A percentile compares a stretch with the other conserved stretches of the same genome.
phyloP scores from a whole-genome alignment of 2,113 vertebrate genomes.

The Tyrannus savana region DNA sequence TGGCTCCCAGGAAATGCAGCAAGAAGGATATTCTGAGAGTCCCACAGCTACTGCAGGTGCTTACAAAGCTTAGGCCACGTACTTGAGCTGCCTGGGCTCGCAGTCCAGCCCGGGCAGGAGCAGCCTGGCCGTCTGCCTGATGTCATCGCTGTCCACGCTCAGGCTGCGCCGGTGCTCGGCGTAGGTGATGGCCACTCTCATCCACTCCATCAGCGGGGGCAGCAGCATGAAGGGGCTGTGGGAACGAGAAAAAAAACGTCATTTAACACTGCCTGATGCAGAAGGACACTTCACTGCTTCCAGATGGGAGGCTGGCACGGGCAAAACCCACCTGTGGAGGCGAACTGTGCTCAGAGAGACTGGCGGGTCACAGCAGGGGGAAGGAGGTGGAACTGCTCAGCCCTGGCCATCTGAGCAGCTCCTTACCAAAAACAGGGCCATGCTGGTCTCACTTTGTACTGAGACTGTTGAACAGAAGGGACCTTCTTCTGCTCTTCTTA shows the following conservation, averaged over 20 bases:
- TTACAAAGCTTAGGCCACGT: background rate
- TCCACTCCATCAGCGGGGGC: constrained; percentile 98
- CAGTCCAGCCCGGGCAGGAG: constrained; percentile 95
- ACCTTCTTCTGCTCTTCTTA: background rate
- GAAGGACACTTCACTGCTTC: accelerated
- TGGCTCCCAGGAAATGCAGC: accelerated
- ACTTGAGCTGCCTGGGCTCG: constrained; percentile 95
- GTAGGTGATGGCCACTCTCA: constrained; percentile 94
- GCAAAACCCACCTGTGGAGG: background rate
- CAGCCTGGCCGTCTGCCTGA: constrained; percentile 90
- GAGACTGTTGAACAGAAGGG: background rate
- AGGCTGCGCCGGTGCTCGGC: constrained; percentile 94
- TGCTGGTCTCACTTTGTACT: background rate
- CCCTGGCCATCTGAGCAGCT: background rate
- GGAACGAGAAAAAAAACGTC: background rate
- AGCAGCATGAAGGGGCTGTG: constrained; percentile 93
- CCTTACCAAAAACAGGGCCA: background rate
- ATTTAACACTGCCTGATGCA: accelerated
- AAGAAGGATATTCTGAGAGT: accelerated
- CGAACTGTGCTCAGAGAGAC: background rate
- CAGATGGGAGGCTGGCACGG: background rate
- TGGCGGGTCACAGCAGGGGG: background rate
- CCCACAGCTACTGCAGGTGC: background rate
- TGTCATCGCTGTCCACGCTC: constrained; percentile 93
- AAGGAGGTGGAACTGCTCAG: background rate